These are phyloP conservation scores for Eciton burchellii DNA, from an alignment of 1,140 invertebrate species.

Conservation along the genomic window DNA sequence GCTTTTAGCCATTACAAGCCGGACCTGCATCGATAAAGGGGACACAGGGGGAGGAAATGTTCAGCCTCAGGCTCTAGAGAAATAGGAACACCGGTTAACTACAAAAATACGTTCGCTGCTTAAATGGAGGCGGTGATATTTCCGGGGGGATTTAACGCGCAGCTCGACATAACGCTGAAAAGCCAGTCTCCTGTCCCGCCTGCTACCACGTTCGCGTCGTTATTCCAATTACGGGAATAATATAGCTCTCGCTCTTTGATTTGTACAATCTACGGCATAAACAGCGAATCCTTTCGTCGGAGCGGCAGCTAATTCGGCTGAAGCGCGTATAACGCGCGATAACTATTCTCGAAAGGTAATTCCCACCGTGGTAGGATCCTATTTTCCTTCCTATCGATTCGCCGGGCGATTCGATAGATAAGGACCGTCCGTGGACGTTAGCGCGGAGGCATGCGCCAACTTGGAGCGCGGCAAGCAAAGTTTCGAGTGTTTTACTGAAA, in stretches of 20 bases:
- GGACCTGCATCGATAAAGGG: constrained; percentile 28
- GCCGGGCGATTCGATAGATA: constrained; percentile 56
- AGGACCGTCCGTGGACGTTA: constrained; percentile 52
- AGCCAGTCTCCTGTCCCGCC: too few relatives aligned
- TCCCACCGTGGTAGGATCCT: not conserved
- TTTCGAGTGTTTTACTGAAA: constrained; percentile 73
- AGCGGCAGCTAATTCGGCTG: not conserved
- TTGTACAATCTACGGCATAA: not conserved
- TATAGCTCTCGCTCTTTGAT: not conserved
- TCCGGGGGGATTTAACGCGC: constrained; percentile 1
- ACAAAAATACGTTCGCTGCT: constrained; percentile 33
- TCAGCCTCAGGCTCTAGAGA: constrained; percentile 15
- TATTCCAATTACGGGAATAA: constrained; percentile 26
- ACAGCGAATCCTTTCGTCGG: constrained; percentile 10
- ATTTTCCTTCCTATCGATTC: constrained; percentile 40
- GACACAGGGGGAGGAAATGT: not conserved
- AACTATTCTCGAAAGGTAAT: not conserved
- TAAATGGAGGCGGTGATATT: not conserved
- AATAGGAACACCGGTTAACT: constrained; percentile 37
- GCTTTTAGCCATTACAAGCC: constrained; percentile 67
- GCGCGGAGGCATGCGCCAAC: constrained; percentile 60
- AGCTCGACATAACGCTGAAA: not conserved
- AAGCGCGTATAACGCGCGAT: not conserved
- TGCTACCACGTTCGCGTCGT: not conserved
- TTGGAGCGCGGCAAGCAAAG: constrained; percentile 62